A percentile compares a stretch with the other conserved stretches of the same genome.
Conservation (phyloP, 2,888 invertebrate species). For the Iphiclides podalirius region DNA sequence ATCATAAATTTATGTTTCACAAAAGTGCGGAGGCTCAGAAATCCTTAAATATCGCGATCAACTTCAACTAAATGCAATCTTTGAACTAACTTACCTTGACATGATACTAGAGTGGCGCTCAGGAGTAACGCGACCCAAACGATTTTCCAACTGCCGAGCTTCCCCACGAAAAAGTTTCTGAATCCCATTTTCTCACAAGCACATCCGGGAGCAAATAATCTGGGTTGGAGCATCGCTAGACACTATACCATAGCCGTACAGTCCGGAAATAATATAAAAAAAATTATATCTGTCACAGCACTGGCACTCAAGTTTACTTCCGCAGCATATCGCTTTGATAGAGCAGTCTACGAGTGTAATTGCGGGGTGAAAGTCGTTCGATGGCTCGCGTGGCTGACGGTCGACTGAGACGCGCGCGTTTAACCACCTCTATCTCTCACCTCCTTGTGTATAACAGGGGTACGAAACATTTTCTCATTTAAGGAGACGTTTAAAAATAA, state of each 20-base stretch:
- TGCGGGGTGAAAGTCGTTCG: conserved; percentile 39
- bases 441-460: conserved; percentile 35
- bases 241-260: conserved; percentile 44
- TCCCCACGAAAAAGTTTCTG: conserved; percentile 36
- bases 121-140: conserved; percentile 45
- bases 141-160: conserved; percentile 30
- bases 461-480: conserved; percentile 28
- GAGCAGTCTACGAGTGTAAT: conserved; percentile 29
- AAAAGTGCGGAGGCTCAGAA: too few species aligned
- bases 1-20: too few species aligned
- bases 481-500: not conserved
- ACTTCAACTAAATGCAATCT: not conserved
- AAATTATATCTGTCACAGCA: conserved; percentile 42
- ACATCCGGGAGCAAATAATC: conserved; percentile 56
- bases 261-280: conserved; percentile 21
- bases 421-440: conserved; percentile 45
- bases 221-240: conserved; percentile 65
- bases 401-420: conserved; percentile 53
- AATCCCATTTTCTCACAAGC: conserved; percentile 49
- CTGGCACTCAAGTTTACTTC: conserved; percentile 32
- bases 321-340: conserved; percentile 34
- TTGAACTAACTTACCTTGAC: conserved; percentile 62
- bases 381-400: conserved; percentile 46
- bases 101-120: conserved; percentile 49
- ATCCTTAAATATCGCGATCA: too few species aligned